Evolutionary conservation across 2,113 vertebrate genomes (phyloP).

Genomic region (Ailurus styani): DNA sequence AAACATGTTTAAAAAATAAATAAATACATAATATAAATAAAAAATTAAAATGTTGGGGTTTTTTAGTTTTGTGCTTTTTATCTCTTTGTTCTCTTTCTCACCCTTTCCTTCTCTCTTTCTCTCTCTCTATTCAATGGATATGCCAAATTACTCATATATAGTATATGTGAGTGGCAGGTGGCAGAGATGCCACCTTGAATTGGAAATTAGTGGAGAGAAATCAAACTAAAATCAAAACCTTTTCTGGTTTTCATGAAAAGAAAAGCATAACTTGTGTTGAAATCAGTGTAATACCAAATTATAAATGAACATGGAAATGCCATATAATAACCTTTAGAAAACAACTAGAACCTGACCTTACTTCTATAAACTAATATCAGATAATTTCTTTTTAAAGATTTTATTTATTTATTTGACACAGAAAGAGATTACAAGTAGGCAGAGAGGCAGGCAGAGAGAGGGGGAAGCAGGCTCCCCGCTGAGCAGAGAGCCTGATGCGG

Average conservation of each 20-base stretch:
- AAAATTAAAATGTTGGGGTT: background rate
- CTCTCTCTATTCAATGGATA: background rate
- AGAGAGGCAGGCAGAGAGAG: too few relatives aligned
- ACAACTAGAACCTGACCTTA: slow-evolving; percentile 35
- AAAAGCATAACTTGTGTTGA: slow-evolving; percentile 20
- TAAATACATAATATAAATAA: background rate
- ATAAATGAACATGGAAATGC: slow-evolving; percentile 28
- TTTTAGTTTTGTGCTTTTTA: background rate
- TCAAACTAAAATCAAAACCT: background rate
- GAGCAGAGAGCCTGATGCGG: too few relatives aligned
- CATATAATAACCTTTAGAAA: slow-evolving; percentile 45
- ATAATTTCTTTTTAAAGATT: too few relatives aligned
- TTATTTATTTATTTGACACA: too few relatives aligned
- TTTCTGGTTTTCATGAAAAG: slow-evolving; percentile 12
- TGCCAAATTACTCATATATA: background rate
- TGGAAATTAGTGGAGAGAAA: background rate
- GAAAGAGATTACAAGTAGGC: too few relatives aligned
- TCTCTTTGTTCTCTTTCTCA: background rate
- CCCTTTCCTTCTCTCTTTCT: background rate
- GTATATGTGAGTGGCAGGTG: background rate
- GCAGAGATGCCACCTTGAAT: background rate
- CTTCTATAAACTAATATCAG: slow-evolving; percentile 47
- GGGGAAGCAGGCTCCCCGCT: too few relatives aligned
- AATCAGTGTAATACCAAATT: slow-evolving; percentile 7
- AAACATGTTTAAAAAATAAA: background rate